Evolutionary conservation across 1,140 invertebrate species (phyloP), one percentile per base, ranked within the genome.

Genomic region (Pectinophora gossypiella): DNA sequence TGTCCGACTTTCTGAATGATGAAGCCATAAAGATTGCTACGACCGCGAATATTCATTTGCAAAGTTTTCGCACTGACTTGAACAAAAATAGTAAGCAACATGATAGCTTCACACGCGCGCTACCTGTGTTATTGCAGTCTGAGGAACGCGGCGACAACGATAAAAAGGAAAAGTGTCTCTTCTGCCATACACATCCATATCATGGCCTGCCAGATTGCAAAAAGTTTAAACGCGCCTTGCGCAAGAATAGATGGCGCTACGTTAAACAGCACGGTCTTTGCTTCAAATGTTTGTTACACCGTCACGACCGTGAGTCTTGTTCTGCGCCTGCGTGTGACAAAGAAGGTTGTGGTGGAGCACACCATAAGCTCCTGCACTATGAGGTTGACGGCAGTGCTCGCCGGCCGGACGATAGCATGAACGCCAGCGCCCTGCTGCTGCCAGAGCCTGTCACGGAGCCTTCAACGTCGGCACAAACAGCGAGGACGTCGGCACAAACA

Each of bases 361-460:
- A 56, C 43, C 54, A 56, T 16, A 21, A 32, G 10, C n/a, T 56
- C 13, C 32, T 56, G 20, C 54, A 50, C 21, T 55, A 49, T 15
- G n/a, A 16, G 9, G 43, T 56, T 13, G 35, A 5, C 12, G 47
- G 16, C 20, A 15, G 16, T 12, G 40, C 12, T n/a, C 1, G 19
- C 9, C 36, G 32, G n/a, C n/a, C n/a, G n/a, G n/a, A n/a, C n/a
- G n/a, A n/a, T n/a, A n/a, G n/a, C n/a, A n/a, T n/a, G n/a, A n/a
- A n/a, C n/a, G n/a, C n/a, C n/a, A n/a, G n/a, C n/a, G n/a, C n/a
- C n/a, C n/a, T n/a, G n/a, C n/a, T n/a, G n/a, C n/a, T n/a, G n/a
- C n/a, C n/a, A n/a, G n/a, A n/a, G n/a, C n/a, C n/a, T n/a, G n/a
- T n/a, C n/a, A n/a, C n/a, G n/a, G n/a, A n/a, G n/a, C n/a, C n/a